Evolutionary conservation across 2,113 vertebrate genomes (phyloP), one percentile per base, ranked within the genome.

Genomic region (Climacteris rufus): DNA sequence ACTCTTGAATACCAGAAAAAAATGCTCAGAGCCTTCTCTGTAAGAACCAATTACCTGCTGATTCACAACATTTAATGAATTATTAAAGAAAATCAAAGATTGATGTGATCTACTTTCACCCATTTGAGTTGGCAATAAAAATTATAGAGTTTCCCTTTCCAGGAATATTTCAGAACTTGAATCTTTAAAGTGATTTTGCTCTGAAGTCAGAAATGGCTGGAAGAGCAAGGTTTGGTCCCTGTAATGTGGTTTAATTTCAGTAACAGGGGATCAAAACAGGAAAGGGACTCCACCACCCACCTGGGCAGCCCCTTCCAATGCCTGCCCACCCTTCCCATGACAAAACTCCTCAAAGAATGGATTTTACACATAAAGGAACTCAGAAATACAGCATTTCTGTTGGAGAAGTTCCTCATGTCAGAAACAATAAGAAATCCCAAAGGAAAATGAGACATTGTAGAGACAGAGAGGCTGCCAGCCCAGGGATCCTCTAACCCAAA

Each of bases 171-270:
- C 74, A 82, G 49, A 96, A 75, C 35, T 84, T 89, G 47, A 75
- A 82, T 95, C 93, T 94, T 91, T 90, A 31, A 77, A 77, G 35
- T 61, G 70, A 82, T 83, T 93, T 96, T 96, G n/a, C 64, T 54
- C n/a, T 74, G 83, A 64, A 93, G 90, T 90, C 84, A 87, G 83
- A 83, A 82, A 57, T 47, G 70, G 63, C 90, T 89, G 75, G 45
- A 96, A 86, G 60, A 65, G 45, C 40, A 11, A 44, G 35, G 61
- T 65, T 95, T 88, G 91, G 87, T 86, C 92, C 39, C 40, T 47
- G 39, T 79, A 39, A 57, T 47, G 47, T 52, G 56, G 71, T 87
- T 96, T 93, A 65, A 54, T 50, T 84, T 59, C 80, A 92, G 82
- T 80, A 91, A 93, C 47, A 90, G 44, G 64, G 77, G 66, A 80